Conservation (phyloP, 2,113 vertebrate genomes). For the Pimephales promelas region DNA sequence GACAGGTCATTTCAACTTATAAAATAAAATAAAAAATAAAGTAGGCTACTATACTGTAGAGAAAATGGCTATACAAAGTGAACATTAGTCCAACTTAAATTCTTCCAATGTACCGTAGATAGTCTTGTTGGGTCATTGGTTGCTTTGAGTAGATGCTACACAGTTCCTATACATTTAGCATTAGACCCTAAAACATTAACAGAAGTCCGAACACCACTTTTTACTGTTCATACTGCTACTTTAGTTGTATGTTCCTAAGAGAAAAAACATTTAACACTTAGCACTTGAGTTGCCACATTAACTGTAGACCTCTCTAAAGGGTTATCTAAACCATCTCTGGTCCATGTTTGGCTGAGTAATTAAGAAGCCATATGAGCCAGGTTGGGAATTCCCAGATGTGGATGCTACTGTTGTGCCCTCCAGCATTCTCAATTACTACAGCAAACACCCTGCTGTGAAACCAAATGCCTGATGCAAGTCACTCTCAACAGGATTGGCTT, state of each 20-base stretch:
- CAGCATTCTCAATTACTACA: slow-evolving; percentile 55
- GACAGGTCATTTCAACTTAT: background rate
- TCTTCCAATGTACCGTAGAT: too few relatives aligned
- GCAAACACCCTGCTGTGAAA: slow-evolving; percentile 57
- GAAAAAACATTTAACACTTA: slow-evolving; percentile 15
- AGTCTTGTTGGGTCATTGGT: background rate
- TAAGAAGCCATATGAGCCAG: slow-evolving; percentile 48
- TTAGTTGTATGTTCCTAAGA: background rate
- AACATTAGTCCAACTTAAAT: background rate
- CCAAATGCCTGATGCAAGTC: slow-evolving; percentile 53
- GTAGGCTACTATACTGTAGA: too few relatives aligned
- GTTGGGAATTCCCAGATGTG: slow-evolving; percentile 57
- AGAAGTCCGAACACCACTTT: background rate
- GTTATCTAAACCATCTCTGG: slow-evolving; percentile 5
- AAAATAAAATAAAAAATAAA: background rate
- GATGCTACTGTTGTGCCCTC: slow-evolving; percentile 54
- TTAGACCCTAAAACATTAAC: background rate
- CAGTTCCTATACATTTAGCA: background rate
- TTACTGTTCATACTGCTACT: background rate
- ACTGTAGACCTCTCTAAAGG: slow-evolving; percentile 31
- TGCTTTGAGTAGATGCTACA: background rate
- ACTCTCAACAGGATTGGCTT: slow-evolving; percentile 50
- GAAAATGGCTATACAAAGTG: background rate
- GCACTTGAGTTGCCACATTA: slow-evolving; percentile 24
- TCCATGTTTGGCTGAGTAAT: slow-evolving; percentile 52